A percentile compares a stretch with the other conserved stretches of the same genome.
Evolutionary conservation across 2,797 vertebrate genomes (phyloP).

Genomic region (Halcyon smyrnensis): DNA sequence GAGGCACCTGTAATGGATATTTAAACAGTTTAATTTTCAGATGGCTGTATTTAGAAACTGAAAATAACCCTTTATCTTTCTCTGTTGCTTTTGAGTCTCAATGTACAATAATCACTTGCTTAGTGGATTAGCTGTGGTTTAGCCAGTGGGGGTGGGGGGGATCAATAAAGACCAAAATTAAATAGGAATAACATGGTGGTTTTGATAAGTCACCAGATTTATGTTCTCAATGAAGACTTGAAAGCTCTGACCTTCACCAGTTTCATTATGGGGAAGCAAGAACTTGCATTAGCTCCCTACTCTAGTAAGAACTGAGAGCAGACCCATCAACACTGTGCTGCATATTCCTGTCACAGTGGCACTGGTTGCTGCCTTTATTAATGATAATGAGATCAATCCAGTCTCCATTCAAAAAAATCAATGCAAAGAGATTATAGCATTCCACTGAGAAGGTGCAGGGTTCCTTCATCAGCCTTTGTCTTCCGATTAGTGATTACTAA

Average conservation of each 20-base stretch:
- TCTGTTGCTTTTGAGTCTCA: not conserved
- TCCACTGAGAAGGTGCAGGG: not conserved
- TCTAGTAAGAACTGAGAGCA: not conserved
- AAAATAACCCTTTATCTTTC: not conserved
- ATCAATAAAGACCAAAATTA: constrained; percentile 36
- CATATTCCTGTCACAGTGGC: not conserved
- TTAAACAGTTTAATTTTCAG: not conserved
- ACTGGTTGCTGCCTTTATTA: not conserved
- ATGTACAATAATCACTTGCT: not conserved
- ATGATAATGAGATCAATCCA: constrained; percentile 5
- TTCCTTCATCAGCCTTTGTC: not conserved
- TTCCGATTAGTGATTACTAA: not conserved
- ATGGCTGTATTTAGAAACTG: not conserved
- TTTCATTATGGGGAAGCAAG: not conserved
- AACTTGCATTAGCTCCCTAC: not conserved
- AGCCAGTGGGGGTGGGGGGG: not conserved
- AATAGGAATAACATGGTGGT: not conserved
- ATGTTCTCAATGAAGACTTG: not conserved
- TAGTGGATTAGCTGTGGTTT: constrained; percentile 1
- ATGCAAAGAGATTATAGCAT: not conserved
- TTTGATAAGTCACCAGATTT: constrained; percentile 1
- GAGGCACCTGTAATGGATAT: constrained; percentile 52
- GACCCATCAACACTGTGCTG: not conserved
- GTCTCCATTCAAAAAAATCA: not conserved
- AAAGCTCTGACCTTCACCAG: not conserved